Base-by-base conservation (phyloP, 2,113 vertebrate genomes). In the Meleagris gallopavo region DNA sequence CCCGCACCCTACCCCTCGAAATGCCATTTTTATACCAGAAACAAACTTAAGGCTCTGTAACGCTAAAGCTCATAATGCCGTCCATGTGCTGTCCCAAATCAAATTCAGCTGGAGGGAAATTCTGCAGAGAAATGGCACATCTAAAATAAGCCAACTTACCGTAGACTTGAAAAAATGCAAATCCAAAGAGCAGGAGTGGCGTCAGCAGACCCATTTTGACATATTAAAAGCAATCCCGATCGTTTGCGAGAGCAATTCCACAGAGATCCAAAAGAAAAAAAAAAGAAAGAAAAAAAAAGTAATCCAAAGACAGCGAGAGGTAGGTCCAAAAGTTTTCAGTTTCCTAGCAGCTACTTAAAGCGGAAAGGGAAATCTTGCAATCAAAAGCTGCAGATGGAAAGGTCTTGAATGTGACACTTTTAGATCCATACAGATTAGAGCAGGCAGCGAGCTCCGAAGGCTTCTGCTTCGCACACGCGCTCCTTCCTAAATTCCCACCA, bases 131-230 rank as follows among this genome's bases (percentile, higher is more conserved):
- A 94, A 92, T 30, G 82, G 82, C 74, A 88, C 43, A 72, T 64
- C 78, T 92, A 69, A 90, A 88, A 76, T 29, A 88, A 85, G 87
- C 45, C 3, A 98, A 99, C 99, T 99, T 98, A 99, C 99, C 99
- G 97, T 98, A 97, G 96, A 98, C 98, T 98, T 98, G 98, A 89
- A 98, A 97, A 97, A 97, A 98, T 85, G 99, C 97, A 98, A 99
- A 98, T 99, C 99, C 99, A 98, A 97, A 98, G 94, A 99, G 96
- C 97, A 99, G 98, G 97, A 99, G 96, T 96, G 98, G 97, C 97
- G 97, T 98, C 98, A 99, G 98, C 91, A 98, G 98, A 98, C 98
- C 98, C 99, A 99, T 99, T 97, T 98, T 99, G 96, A 98, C 98
- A 99, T 99, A 99, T 98, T 99, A 98, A 97, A 97, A 98, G 98